Base-by-base conservation (phyloP, 2,797 vertebrate genomes). In the Hipposideros larvatus region DNA sequence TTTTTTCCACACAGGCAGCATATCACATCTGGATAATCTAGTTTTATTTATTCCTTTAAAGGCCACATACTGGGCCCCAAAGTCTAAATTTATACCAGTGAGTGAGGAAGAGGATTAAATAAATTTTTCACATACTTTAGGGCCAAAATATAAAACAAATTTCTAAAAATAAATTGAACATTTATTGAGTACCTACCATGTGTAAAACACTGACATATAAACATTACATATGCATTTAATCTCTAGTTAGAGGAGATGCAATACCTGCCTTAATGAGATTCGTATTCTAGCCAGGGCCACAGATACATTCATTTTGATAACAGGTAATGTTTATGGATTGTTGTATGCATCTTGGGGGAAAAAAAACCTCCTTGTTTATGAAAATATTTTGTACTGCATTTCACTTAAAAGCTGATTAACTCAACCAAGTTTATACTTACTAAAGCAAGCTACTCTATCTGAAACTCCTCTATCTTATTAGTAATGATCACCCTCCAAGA, bases 361-460 rank as follows among this genome's bases (percentile, higher is more conserved):
- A 37, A 79, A 91, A 61, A 43, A 5, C 0, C 16, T 61, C 18
- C 74, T 70, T 70, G 26, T 48, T 85, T 82, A 75, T 77, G 37
- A 96, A 89, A 90, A 86, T 84, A 73, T 46, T 90, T 77, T 78
- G 11, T 70, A 53, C 65, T 41, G 0, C 8, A 63, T 91, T 97
- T 87, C 14, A 87, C 26, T 79, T 74, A 90, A 84, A 93, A 83
- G 9, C 19, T 79, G 34, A 78, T 28, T 59, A 90, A 61, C 11
- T 41, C 37, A 61, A 55, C 1, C 37, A 89, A 92, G 53, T 63
- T 84, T 48, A 28, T 79, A 91, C 37, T 71, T 63, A 87, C 4
- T 9, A 46, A 86, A 92, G 7, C 37, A 65, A 82, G 28, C 31
- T 68, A 19, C 68, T 57, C 18, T 61, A 26, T 16, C 28, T 75